Conservation (phyloP, 1,140 invertebrate genomes). For the Campoletis sonorensis region DNA sequence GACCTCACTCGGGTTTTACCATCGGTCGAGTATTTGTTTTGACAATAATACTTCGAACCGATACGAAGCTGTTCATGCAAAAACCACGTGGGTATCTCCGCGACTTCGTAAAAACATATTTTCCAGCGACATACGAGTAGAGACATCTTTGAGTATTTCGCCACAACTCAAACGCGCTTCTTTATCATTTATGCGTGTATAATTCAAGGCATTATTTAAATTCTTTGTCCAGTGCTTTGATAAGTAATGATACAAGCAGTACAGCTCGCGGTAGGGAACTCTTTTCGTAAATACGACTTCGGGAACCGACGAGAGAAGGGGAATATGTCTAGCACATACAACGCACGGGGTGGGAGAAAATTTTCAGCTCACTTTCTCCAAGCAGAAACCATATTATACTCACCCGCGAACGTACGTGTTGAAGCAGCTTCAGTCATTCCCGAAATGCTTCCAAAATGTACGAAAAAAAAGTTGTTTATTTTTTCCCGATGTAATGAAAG, state of each 20-base stretch:
- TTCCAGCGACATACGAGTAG: constrained; percentile 51
- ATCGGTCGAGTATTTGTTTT: background rate
- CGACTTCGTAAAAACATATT: constrained; percentile 24
- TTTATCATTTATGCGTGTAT: background rate
- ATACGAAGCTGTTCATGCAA: background rate
- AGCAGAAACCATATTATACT: constrained; percentile 9
- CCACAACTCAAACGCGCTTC: constrained; percentile 17
- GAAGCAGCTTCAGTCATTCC: background rate
- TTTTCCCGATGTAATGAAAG: background rate
- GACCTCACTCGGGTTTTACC: background rate
- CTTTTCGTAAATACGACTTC: constrained; percentile 61
- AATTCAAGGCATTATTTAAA: background rate
- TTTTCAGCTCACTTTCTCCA: constrained; percentile 70
- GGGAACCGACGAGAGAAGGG: constrained; percentile 32
- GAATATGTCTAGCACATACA: background rate
- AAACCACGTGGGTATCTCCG: background rate
- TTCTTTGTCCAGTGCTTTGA: constrained; percentile 1
- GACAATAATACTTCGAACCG: background rate
- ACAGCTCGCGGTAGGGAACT: constrained; percentile 50
- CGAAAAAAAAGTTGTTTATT: background rate
- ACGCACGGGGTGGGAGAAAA: constrained; percentile 56
- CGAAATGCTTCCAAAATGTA: background rate
- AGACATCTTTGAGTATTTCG: constrained; percentile 63
- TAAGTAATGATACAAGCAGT: background rate
- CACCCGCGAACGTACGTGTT: background rate